phyloP scores from a whole-genome alignment of 1,140 invertebrate genomes.

The Drosophila subobscura region DNA sequence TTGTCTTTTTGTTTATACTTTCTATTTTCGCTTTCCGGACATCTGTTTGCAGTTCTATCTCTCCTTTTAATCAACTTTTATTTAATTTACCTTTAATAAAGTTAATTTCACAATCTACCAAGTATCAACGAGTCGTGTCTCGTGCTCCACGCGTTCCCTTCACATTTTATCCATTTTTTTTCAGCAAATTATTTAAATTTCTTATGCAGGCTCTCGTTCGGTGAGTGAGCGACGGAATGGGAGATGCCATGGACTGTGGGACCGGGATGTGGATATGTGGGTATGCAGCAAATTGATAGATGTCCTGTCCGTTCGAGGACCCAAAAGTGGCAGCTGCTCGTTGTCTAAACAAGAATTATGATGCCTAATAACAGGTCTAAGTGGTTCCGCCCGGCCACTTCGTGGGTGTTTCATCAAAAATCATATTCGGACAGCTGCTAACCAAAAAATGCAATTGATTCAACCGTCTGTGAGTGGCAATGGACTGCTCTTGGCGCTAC shows the following conservation, averaged over 20 bases:
- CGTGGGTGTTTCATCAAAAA: conserved; percentile 43
- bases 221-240: conserved; percentile 31
- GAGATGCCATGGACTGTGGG: background rate
- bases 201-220: conserved; percentile 52
- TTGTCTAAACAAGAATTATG: conserved; percentile 53
- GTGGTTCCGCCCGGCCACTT: conserved; percentile 30
- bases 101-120: background rate
- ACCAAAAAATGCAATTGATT: conserved; percentile 56
- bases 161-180: conserved; percentile 2
- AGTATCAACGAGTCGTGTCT: background rate
- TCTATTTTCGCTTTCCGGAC: no score
- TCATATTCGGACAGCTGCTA: conserved; percentile 42
- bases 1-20: no score
- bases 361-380: conserved; percentile 57
- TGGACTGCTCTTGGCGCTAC: conserved; percentile 9
- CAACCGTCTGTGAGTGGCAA: conserved; percentile 13
- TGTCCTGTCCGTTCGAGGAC: conserved; percentile 31
- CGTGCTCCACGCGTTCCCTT: no score
- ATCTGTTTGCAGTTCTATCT: no score
- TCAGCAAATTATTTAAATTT: conserved; percentile 68
- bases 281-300: conserved; percentile 68
- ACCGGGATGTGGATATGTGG: conserved; percentile 31
- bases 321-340: conserved; percentile 56
- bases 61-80: no score
- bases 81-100: background rate